phyloP scores from a whole-genome alignment of 2,113 vertebrate species.

The Pangasianodon gigas region DNA sequence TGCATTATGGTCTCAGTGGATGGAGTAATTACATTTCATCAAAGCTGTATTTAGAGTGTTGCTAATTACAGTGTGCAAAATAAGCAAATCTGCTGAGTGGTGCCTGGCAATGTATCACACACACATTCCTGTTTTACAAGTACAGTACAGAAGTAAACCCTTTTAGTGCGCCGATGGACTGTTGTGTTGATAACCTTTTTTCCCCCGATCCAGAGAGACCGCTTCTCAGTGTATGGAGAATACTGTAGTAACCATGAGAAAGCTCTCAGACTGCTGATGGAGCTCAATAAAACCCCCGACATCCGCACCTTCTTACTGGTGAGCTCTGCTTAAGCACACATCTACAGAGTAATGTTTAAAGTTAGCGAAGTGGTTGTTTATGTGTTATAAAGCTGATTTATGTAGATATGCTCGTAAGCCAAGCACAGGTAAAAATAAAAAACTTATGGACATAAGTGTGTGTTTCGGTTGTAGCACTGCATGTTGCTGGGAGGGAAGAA shows the following conservation, averaged over 20 bases:
- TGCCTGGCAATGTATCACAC: neutral
- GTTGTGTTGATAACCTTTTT: neutral
- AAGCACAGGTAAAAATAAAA: neutral
- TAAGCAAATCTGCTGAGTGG: neutral
- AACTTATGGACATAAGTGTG: neutral
- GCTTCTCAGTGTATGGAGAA: slow-evolving; percentile 93
- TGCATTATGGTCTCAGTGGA: slow-evolving; percentile 19
- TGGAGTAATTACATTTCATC: slow-evolving; percentile 12
- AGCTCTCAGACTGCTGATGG: slow-evolving; percentile 91
- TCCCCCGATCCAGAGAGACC: slow-evolving; percentile 78
- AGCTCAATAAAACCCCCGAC: slow-evolving; percentile 93
- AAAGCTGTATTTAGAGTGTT: slow-evolving; percentile 13
- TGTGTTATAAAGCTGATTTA: neutral
- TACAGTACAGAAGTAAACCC: neutral
- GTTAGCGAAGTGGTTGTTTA: neutral
- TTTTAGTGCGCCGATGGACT: neutral
- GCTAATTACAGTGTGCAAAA: neutral
- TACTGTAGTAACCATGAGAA: slow-evolving; percentile 99
- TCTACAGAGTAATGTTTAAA: neutral
- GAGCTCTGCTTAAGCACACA: slow-evolving; percentile 59
- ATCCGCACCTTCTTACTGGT: slow-evolving; percentile 95
- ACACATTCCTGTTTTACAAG: neutral
- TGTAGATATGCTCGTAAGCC: neutral
- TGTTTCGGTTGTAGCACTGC: slow-evolving; percentile 79
- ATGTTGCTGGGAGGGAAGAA: slow-evolving; percentile 97